These are phyloP conservation scores for Mormyrus hasselquistii DNA, from an alignment of 2,797 vertebrate species.

Conservation along the genomic window DNA sequence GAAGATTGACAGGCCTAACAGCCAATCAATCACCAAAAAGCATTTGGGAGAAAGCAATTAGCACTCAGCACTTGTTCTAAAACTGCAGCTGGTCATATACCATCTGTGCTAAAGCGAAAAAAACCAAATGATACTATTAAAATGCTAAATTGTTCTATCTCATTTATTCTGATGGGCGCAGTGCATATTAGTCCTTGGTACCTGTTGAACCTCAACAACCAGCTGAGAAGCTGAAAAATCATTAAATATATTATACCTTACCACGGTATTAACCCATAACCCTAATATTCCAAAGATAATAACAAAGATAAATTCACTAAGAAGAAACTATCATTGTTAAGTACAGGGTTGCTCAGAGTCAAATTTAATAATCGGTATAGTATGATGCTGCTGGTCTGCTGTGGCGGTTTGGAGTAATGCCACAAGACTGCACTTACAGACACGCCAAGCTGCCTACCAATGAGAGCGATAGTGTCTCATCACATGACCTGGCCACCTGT, in stretches of 20 bases:
- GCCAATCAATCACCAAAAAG: conserved; percentile 18
- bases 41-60: conserved; percentile 20
- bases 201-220: not conserved
- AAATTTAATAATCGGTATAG: not conserved
- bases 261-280: not conserved
- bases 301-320: not conserved
- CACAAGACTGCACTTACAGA: not conserved
- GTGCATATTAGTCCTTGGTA: not conserved
- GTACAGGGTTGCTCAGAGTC: not conserved
- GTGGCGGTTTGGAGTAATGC: not conserved
- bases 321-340: not conserved
- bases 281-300: not conserved
- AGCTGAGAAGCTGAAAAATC: not conserved
- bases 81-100: not conserved
- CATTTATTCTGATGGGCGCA: not conserved
- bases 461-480: not conserved
- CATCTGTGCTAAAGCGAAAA: not conserved
- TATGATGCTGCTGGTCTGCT: not conserved
- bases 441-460: not conserved
- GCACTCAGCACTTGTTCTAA: conserved; percentile 2
- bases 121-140: not conserved
- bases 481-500: not conserved
- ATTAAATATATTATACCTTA: not conserved
- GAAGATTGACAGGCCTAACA: conserved; percentile 17
- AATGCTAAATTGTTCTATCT: not conserved